Conservation (phyloP, 2,113 vertebrate genomes). For the Hemiscyllium ocellatum region DNA sequence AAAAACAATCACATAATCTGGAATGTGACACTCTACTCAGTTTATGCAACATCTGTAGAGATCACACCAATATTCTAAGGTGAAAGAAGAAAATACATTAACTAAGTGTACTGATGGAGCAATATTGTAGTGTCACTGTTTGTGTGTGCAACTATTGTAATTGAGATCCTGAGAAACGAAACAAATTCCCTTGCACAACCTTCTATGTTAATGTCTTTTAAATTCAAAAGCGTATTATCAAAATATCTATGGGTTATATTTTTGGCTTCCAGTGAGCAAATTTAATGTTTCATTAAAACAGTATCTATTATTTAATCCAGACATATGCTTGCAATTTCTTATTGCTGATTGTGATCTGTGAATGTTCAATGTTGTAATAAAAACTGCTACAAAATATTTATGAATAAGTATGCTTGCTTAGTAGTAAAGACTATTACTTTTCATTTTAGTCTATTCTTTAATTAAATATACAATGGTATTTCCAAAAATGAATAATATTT, state of each 20-base stretch:
- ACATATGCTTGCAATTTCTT: background rate
- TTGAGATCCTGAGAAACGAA: background rate
- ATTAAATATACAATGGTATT: constrained; percentile 17
- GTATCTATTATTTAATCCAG: constrained; percentile 13
- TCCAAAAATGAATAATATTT: constrained; percentile 48
- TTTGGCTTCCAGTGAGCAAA: background rate
- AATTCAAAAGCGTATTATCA: background rate
- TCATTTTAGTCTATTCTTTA: background rate
- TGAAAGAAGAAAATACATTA: background rate
- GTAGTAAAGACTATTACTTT: background rate
- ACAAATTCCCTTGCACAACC: background rate
- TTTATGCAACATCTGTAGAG: too few species aligned
- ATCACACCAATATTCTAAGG: background rate
- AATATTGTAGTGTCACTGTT: background rate
- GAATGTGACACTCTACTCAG: too few species aligned
- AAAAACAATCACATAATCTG: too few species aligned
- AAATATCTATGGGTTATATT: background rate
- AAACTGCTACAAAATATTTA: constrained; percentile 12
- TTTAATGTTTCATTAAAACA: background rate
- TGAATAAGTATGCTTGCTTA: constrained; percentile 9
- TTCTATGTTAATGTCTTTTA: background rate
- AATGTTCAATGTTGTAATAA: constrained; percentile 5
- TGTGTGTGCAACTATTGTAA: background rate
- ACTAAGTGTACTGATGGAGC: background rate
- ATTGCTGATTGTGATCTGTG: background rate